Base-by-base conservation (phyloP, 2,113 vertebrate genomes). In the Chinchilla lanigera region DNA sequence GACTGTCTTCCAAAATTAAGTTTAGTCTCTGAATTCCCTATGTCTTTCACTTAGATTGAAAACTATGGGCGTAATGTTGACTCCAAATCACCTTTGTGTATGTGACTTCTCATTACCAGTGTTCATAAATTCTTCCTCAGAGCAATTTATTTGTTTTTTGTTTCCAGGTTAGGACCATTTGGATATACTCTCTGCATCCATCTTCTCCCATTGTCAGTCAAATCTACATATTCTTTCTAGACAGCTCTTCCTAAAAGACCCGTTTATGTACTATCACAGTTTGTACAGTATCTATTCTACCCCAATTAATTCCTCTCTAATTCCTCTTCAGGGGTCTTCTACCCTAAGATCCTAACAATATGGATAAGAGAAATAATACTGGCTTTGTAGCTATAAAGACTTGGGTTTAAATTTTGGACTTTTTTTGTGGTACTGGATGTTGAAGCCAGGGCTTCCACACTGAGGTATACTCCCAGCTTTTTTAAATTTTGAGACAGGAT, bases 121-220 rank as follows among this genome's bases (percentile, higher is more conserved):
- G 28, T 52, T 38, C 52, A 87, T 6, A 73, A 61, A 58, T 80
- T 78, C n/a, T 61, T 91, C 65, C 65, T 95, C 61, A 75, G 94
- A 75, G 47, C 26, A 84, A 5, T 84, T 81, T 90, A 28, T 92
- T 96, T 61, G 24, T 44, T 50, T 90, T 94, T 54, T 93, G 12
- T 80, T 41, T 65, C 58, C 67, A 95, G 52, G 47, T 44, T 58
- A 47, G 60, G 60, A 52, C 56, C 50, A 17, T 26, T 87, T 38
- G 33, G 67, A 83, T 17, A 96, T 56, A 86, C 28, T 92, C 65
- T 63, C 85, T 87, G 47, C 52, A 28, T 89, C 71, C 11, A 94
- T 81, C 28, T 58, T 93, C 41, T 90, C n/a, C 13, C 58, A 1
- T 71, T 11, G 7, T 65, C 60, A 65, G 20, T 86, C 58, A 93